These are phyloP conservation scores for Actinemys pallida DNA, from an alignment of 2,113 vertebrate species.

Conservation along the genomic window DNA sequence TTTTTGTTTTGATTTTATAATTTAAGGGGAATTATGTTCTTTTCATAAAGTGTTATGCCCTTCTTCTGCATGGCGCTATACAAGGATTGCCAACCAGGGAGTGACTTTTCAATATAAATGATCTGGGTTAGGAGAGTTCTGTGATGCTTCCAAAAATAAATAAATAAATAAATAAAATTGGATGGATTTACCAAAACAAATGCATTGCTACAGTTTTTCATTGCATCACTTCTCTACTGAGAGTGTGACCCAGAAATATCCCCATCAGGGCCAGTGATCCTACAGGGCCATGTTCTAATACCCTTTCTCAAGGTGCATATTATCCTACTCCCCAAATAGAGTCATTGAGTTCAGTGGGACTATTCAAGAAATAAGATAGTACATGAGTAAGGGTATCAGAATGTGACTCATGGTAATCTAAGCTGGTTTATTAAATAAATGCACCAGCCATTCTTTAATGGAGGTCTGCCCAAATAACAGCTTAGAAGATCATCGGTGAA, in stretches of 20 bases:
- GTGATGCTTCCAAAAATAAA: background rate
- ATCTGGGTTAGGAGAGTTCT: background rate
- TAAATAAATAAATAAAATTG: too few relatives aligned
- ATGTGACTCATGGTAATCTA: background rate
- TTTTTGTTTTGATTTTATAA: background rate
- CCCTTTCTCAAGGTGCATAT: background rate
- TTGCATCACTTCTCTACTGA: background rate
- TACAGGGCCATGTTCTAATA: background rate
- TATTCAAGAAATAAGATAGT: background rate
- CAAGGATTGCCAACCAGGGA: background rate
- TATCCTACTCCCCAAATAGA: background rate
- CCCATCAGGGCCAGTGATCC: background rate
- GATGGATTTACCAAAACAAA: too few relatives aligned
- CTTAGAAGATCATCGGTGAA: background rate
- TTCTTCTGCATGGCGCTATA: background rate
- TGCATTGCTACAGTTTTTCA: background rate
- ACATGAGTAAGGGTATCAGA: background rate
- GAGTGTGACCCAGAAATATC: background rate
- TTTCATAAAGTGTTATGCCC: background rate
- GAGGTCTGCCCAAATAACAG: background rate
- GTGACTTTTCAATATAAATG: background rate
- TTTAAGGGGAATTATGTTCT: background rate
- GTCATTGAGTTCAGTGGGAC: background rate
- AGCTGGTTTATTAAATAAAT: background rate
- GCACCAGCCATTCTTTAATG: background rate